phyloP scores from a whole-genome alignment of 2,888 invertebrate genomes.

The Pandemis cinnamomeana region DNA sequence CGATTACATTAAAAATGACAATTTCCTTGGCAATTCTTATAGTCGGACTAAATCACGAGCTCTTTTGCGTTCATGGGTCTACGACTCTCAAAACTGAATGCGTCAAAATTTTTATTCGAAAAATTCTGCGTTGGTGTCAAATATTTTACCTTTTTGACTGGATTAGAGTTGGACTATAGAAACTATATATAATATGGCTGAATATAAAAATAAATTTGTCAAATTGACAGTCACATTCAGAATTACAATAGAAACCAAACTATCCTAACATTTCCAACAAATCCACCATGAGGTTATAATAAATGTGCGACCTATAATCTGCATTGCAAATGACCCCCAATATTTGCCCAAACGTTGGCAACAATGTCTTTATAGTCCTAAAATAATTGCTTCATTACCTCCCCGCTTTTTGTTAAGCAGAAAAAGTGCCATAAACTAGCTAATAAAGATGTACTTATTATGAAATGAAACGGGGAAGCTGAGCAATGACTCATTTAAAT shows the following conservation, averaged over 20 bases:
- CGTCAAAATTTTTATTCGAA: no score
- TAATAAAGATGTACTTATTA: slow-evolving; percentile 19
- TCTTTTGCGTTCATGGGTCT: no score
- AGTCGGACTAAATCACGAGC: no score
- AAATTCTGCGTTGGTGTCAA: no score
- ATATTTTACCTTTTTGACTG: no score
- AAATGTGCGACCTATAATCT: background rate
- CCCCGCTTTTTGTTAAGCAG: slow-evolving; percentile 10
- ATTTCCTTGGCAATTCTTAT: no score
- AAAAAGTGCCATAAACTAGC: slow-evolving; percentile 16
- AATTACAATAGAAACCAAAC: background rate
- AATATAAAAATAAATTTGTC: background rate
- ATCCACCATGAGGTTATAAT: background rate
- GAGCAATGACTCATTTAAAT: slow-evolving; percentile 31
- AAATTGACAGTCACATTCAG: background rate
- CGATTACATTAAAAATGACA: no score
- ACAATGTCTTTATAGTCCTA: slow-evolving; percentile 16
- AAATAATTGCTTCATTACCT: slow-evolving; percentile 3
- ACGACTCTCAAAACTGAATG: no score
- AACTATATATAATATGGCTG: background rate
- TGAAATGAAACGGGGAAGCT: slow-evolving; percentile 24
- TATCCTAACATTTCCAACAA: background rate
- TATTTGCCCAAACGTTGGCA: slow-evolving; percentile 45
- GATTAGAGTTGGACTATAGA: no score
- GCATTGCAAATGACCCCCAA: slow-evolving; percentile 40